Percentiles rank a stretch among this genome's conserved stretches.
These are phyloP conservation scores for Trinectes maculatus DNA, from an alignment of 2,113 vertebrate genomes.

Conservation along the genomic window DNA sequence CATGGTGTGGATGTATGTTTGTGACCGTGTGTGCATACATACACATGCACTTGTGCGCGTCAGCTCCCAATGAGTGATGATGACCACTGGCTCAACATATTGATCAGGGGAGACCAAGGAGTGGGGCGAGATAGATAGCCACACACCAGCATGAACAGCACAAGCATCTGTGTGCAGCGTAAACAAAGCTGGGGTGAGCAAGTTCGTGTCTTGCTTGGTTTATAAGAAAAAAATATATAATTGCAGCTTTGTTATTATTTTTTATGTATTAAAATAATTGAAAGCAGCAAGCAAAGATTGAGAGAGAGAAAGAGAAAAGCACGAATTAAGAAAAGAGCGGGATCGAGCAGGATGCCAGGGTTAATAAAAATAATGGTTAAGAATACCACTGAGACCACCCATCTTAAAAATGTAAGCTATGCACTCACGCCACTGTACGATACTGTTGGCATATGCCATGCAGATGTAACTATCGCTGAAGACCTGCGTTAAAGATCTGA, in stretches of 20 bases:
- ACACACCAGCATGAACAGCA: slow-evolving; percentile 40
- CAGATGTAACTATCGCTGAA: slow-evolving; percentile 66
- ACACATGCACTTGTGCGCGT: slow-evolving; percentile 49
- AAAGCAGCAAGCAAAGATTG: slow-evolving; percentile 28
- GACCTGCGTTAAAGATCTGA: slow-evolving; percentile 30
- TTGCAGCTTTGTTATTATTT: slow-evolving; percentile 18
- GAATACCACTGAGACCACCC: slow-evolving; percentile 71
- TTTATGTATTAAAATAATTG: slow-evolving; percentile 39
- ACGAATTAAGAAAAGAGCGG: slow-evolving; percentile 38
- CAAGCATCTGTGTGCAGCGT: slow-evolving; percentile 12
- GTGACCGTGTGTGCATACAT: slow-evolving; percentile 27
- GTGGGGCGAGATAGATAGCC: slow-evolving; percentile 53
- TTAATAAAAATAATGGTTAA: slow-evolving; percentile 73
- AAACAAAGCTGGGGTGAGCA: slow-evolving; percentile 3
- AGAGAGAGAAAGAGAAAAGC: slow-evolving; percentile 3
- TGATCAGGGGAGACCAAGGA: slow-evolving; percentile 62
- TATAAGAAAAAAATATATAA: neutral
- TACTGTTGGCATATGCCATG: slow-evolving; percentile 65
- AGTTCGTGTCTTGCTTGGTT: slow-evolving; percentile 2
- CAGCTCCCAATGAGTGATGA: slow-evolving; percentile 70
- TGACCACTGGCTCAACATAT: slow-evolving; percentile 69
- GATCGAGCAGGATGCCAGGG: slow-evolving; percentile 53
- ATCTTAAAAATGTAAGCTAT: slow-evolving; percentile 67
- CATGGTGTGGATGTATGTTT: slow-evolving; percentile 23
- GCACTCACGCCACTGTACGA: slow-evolving; percentile 62